Evolutionary conservation across 2,888 invertebrate genomes (phyloP), one percentile per base, ranked within the genome.

Genomic region (Lissonota sp.): DNA sequence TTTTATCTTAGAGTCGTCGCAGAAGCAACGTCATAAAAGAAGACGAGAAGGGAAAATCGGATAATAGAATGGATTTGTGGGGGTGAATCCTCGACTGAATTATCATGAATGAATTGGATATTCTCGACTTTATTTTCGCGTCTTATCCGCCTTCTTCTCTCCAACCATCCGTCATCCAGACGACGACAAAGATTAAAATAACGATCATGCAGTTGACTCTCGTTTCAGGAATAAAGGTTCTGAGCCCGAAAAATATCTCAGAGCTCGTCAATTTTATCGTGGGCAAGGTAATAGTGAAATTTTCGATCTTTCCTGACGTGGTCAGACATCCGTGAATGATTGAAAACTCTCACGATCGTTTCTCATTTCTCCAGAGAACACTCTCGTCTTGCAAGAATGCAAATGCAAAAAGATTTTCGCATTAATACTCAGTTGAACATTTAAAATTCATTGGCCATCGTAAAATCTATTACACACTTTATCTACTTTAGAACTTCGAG

Each of bases 61-160:
- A 39, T 7, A 63, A 63, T 16, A 10, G 2, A 42, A 12, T 1
- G 57, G 62, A 69, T 75, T 75, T 60, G 49, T 53, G 53, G 44
- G 10, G 53, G 44, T 6, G 62, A 69, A 76, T 69, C 69, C 53
- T 67, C 60, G 66, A 67, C 51, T 16, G 60, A 67, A 75, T 75
- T 67, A 67, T 67, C 75, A 76, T 76, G 46, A 67, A 46, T 62
- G 69, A 76, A 76, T 76, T 76, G 67, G 67, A 53, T 26, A 66
- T 60, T 26, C 51, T 60, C 26, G 60, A 60, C 6, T 40, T 8
- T 67, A 67, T 49, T 67, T 58, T 53, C 40, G 51, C 37, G 39
- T 6, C 60, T 26, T 3, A 26, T 75, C 7, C n/a, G 8, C n/a
- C n/a, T n/a, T 40, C 62, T 3, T 57, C 40, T 57, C 42, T 12